Evolutionary conservation across 1,140 invertebrate genomes (phyloP), one percentile per base, ranked within the genome.

Genomic region (Conopomorpha cramerella): DNA sequence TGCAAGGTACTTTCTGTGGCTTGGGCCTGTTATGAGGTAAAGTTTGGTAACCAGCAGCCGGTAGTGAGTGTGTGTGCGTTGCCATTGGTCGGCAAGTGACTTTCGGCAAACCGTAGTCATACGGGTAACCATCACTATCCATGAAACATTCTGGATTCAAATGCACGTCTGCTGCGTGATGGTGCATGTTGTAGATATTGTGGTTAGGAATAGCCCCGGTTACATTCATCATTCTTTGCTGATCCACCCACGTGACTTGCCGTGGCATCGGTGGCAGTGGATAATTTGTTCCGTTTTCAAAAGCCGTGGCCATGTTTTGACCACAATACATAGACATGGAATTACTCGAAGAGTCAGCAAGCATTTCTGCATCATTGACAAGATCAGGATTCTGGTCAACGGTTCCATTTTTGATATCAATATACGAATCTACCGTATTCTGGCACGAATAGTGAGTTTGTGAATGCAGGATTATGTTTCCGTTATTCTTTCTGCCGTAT

Each of bases 21-120:
- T 84, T 85, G 7, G 81, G 60, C 40, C 84, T 70, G 54, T 85
- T 88, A 44, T 88, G 86, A 0, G 87, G 86, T 27, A 89, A 65
- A 0, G 86, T 89, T 43, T 86, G 78, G 60, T 88, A 88, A 51
- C 84, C 87, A 25, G 81, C 57, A 19, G 59, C 68, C 47, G 77
- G 55, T 43, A 72, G 59, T 39, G 80, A 51, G 64, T 81, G 54
- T 47, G 81, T 62, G 71, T 81, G 58, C 43, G 78, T 52, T 39
- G 78, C 73, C 45, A 80, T 71, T 36, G 70, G 26, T 15, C 80
- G 71, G 38, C 62, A 76, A 3, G 63, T 64, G 16, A 88, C 76
- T 51, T 88, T 89, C 1, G 87, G 89, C 8, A 90, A 64, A 33
- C 89, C 90, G 43, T 89, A 92, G 48, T 93, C 90, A 11, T 88